Evolutionary conservation across 2,888 invertebrate genomes (phyloP).

Genomic region (Pherbina coryleti): DNA sequence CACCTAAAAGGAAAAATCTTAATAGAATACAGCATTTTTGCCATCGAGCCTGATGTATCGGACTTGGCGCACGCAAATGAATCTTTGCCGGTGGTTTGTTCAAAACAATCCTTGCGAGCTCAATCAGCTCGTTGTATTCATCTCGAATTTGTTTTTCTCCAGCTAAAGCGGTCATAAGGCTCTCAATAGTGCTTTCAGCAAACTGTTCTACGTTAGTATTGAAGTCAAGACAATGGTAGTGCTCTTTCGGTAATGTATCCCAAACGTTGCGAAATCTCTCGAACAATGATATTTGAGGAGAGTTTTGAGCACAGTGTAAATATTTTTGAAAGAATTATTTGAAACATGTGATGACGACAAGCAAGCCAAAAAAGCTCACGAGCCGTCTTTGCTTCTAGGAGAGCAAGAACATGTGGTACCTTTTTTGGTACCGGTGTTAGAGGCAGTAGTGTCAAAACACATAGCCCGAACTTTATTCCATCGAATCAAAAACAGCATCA

Average conservation of each 20-base stretch:
- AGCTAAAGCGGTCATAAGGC: not conserved
- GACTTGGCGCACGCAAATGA: constrained; percentile 6
- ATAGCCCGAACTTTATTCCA: no score
- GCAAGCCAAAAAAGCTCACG: no score
- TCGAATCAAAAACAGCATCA: no score
- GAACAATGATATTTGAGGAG: not conserved
- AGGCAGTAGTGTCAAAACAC: no score
- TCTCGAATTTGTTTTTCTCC: constrained; percentile 20
- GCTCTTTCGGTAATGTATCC: constrained; percentile 32
- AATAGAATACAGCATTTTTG: constrained; percentile 19
- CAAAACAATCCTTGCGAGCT: constrained; percentile 24
- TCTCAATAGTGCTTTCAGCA: constrained; percentile 13
- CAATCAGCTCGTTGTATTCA: constrained; percentile 18
- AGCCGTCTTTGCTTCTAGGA: no score
- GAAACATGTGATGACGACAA: no score
- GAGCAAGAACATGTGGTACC: no score
- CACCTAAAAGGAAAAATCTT: constrained; percentile 21
- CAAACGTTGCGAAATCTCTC: constrained; percentile 29
- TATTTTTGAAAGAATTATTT: no score
- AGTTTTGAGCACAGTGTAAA: no score
- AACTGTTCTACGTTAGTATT: constrained; percentile 15
- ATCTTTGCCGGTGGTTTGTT: constrained; percentile 24
- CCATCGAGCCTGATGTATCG: not conserved
- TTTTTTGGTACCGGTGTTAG: no score
- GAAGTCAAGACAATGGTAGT: constrained; percentile 33